Evolutionary conservation across 2,888 invertebrate genomes (phyloP).

Genomic region (Pristionchus entomophagus): DNA sequence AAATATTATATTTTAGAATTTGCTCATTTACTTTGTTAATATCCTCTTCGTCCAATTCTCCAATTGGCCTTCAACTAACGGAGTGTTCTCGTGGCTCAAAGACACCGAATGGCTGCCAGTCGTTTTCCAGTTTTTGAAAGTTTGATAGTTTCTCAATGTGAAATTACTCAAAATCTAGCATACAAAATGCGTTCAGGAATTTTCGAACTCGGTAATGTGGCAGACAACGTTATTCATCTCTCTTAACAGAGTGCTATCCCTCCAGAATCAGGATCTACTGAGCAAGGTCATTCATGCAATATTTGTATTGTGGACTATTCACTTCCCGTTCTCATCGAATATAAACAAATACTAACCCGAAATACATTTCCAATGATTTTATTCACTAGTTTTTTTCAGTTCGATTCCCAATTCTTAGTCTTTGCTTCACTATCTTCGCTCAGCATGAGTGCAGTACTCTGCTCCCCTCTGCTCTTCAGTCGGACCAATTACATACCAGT

Average conservation of each 20-base stretch:
- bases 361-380: no score
- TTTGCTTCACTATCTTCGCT: not conserved
- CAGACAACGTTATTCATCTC: slow-evolving; percentile 22
- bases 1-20: not conserved
- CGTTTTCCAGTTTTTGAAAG: not conserved
- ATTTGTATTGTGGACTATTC: no score
- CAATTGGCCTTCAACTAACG: not conserved
- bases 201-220: not conserved
- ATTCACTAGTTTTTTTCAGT: not conserved
- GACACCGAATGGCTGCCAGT: not conserved
- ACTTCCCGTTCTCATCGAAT: no score
- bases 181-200: not conserved
- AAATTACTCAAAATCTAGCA: not conserved
- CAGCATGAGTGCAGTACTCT: not conserved
- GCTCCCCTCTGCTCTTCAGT: not conserved
- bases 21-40: not conserved
- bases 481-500: no score
- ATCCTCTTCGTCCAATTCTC: not conserved
- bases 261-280: not conserved
- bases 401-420: not conserved
- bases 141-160: not conserved
- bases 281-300: not conserved
- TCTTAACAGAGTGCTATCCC: not conserved
- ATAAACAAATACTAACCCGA: no score
- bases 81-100: not conserved